Percentiles rank a stretch among this genome's conserved stretches.
These are phyloP conservation scores for Misgurnus anguillicaudatus DNA, from an alignment of 2,113 vertebrate genomes.

Conservation along the genomic window DNA sequence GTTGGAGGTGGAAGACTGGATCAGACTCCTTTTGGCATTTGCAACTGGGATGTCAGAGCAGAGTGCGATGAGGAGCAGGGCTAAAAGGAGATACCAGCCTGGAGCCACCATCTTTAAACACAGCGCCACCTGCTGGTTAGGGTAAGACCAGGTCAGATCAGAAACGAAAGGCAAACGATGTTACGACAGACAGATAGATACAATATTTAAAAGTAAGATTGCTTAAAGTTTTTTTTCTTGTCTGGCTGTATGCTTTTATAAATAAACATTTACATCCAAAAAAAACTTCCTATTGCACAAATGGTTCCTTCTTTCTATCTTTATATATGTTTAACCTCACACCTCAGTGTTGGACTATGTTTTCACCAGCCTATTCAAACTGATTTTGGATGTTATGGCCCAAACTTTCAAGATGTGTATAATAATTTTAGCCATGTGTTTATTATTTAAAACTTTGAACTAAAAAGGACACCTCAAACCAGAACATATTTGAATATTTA, in stretches of 20 bases:
- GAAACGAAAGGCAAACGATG: neutral
- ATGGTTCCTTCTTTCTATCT: no score
- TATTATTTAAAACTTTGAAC: neutral
- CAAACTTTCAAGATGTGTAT: no score
- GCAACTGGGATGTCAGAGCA: constrained; percentile 58
- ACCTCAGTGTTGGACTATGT: neutral
- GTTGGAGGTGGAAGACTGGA: constrained; percentile 59
- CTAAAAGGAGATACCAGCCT: constrained; percentile 60
- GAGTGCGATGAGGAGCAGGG: constrained; percentile 58
- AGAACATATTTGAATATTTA: constrained; percentile 11
- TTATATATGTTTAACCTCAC: no score
- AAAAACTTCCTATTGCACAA: no score
- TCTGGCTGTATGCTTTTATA: no score
- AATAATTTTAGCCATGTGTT: no score
- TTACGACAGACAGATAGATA: no score
- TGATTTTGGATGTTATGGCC: neutral
- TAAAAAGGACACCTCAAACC: neutral
- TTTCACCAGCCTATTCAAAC: neutral
- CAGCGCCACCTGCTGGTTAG: constrained; percentile 63
- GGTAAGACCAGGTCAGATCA: constrained; percentile 13
- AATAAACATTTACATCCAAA: no score
- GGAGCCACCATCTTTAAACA: constrained; percentile 61
- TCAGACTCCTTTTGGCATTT: constrained; percentile 61
- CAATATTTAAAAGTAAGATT: neutral
- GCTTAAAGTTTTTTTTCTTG: no score